phyloP scores from a whole-genome alignment of 2,113 vertebrate species.

The Halichoerus grypus region DNA sequence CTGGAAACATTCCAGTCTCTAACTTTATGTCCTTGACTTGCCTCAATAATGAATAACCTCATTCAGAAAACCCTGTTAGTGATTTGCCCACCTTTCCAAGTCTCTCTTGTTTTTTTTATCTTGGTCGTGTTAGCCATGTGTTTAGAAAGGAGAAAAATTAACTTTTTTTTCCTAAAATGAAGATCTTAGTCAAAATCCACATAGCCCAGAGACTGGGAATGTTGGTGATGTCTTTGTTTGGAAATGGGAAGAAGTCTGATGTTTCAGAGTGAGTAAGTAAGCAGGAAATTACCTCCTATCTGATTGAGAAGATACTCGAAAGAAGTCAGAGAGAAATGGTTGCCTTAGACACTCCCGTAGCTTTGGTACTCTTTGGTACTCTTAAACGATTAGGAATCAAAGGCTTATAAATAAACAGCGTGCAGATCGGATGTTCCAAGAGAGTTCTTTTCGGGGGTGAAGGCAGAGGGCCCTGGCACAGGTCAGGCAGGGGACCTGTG shows the following conservation, averaged over 20 bases:
- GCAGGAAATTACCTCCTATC: background rate
- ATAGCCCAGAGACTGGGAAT: background rate
- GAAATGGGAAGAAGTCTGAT: constrained; percentile 30
- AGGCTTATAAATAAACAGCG: rapidly evolving
- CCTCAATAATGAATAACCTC: constrained; percentile 61
- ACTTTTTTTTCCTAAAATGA: constrained; percentile 38
- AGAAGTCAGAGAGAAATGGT: background rate
- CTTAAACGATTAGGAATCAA: background rate
- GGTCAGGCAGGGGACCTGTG: background rate
- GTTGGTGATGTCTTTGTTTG: background rate
- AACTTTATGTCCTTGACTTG: background rate
- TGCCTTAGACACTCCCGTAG: background rate
- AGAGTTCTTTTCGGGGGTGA: background rate
- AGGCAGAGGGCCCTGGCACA: rapidly evolving
- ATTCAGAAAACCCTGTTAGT: constrained; percentile 14
- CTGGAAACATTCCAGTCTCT: constrained; percentile 53
- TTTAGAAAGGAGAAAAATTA: constrained; percentile 36
- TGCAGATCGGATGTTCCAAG: background rate
- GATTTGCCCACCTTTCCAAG: constrained; percentile 14
- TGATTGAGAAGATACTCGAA: background rate
- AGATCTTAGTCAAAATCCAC: background rate
- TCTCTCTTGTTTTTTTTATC: constrained; percentile 40
- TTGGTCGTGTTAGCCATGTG: background rate
- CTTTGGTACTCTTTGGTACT: background rate
- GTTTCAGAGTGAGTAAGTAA: background rate